Evolutionary conservation across 2,797 vertebrate genomes (phyloP), one percentile per base, ranked within the genome.

Genomic region (Typhlichthys eigenmanni): DNA sequence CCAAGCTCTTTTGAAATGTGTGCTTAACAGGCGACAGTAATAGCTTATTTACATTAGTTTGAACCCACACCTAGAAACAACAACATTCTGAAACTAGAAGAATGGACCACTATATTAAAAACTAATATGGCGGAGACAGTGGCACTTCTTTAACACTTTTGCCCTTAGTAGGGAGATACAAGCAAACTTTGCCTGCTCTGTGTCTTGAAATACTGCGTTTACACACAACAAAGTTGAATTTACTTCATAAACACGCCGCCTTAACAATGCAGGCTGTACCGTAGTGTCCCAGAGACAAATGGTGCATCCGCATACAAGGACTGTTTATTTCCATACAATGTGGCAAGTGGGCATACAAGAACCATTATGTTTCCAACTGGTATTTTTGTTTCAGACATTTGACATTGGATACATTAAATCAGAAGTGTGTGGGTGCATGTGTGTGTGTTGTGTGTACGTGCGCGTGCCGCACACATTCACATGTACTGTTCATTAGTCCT

Each of bases 171-270:
- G 38, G 7, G 38, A 47, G 53, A 49, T 66, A 16, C 77, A 32
- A 53, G 3, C 2, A 47, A 13, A 13, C 19, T 57, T 68, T 51
- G 48, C 2, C 48, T 29, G 1, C 5, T 55, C 58, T n/a, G 5
- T 7, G 46, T 16, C 34, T 11, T 47, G 64, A 63, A 73, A 58
- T 64, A 38, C 5, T 34, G 24, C 56, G 63, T 76, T 80, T 71
- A 82, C 73, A 68, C 65, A 68, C 75, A 78, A 64, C 49, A 67
- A 60, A 67, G 43, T 24, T 32, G 19, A 13, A 72, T 83, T 83
- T 70, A 72, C 64, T 58, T 60, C 71, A 58, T n/a, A 43, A 29
- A 76, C 71, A 80, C 60, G 13, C 3, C 12, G 12, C 47, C n/a
- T 10, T 48, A 43, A 43, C 38, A 48, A 48, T 48, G 47, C 47